Evolutionary conservation across 2,888 invertebrate genomes (phyloP).

Genomic region (Melanargia galathea): DNA sequence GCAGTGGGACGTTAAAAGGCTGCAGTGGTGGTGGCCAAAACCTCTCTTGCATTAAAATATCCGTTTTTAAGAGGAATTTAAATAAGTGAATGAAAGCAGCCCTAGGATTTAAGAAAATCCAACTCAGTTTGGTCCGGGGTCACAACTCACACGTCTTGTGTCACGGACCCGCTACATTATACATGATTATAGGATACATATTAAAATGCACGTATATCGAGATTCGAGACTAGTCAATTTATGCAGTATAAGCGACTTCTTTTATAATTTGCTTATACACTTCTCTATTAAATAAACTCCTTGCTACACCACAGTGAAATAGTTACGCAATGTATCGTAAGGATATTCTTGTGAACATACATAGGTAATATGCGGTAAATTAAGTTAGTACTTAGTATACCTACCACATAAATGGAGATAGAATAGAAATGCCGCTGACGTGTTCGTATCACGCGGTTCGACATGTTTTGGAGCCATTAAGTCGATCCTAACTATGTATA

Average conservation of each 20-base stretch:
- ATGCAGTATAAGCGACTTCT: background rate
- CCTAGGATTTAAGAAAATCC: constrained; percentile 41
- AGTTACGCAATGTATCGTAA: background rate
- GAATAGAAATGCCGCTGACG: constrained; percentile 5
- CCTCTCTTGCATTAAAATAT: background rate
- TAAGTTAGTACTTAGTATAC: background rate
- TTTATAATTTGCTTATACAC: constrained; percentile 2
- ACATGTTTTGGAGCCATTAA: background rate
- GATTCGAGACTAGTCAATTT: constrained; percentile 2
- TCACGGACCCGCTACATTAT: constrained; percentile 60
- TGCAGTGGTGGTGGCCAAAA: too few relatives aligned
- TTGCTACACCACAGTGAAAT: background rate
- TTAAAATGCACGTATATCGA: constrained; percentile 13
- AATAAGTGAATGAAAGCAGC: constrained; percentile 32
- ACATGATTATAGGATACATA: constrained; percentile 20
- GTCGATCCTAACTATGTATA: constrained; percentile 1
- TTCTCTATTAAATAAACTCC: background rate
- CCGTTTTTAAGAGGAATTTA: background rate
- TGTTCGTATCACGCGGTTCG: background rate
- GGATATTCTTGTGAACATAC: background rate
- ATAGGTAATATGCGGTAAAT: background rate
- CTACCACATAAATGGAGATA: too few relatives aligned
- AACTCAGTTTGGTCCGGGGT: constrained; percentile 52
- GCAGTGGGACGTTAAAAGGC: too few relatives aligned
- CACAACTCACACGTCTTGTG: constrained; percentile 71